A percentile compares a stretch with the other conserved stretches of the same genome.
Conservation (phyloP, 2,113 vertebrate species). For the Rynchops niger region DNA sequence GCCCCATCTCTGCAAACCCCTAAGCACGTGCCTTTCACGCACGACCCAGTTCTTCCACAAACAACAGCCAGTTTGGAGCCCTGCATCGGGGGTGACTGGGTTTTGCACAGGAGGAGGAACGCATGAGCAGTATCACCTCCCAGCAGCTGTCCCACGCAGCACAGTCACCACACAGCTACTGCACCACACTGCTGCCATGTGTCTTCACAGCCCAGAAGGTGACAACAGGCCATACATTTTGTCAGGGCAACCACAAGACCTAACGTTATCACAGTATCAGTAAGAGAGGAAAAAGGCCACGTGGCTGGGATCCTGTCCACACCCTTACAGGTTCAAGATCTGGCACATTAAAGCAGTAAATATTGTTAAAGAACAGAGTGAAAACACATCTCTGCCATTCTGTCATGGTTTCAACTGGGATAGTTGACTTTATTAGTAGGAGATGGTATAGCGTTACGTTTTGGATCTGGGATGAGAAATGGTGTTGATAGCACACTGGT, state of each 20-base stretch:
- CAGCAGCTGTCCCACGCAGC: background rate
- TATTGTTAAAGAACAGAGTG: background rate
- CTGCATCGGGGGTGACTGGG: rapidly evolving
- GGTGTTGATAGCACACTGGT: background rate
- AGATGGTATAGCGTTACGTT: background rate
- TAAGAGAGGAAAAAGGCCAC: background rate
- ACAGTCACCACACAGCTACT: background rate
- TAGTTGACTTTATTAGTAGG: background rate
- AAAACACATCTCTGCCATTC: background rate
- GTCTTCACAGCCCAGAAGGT: background rate
- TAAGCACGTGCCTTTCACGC: rapidly evolving
- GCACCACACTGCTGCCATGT: rapidly evolving
- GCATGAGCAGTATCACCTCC: background rate
- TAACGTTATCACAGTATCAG: background rate
- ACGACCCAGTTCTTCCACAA: background rate
- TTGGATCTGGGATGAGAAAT: background rate
- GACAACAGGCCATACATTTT: background rate
- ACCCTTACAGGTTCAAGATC: background rate
- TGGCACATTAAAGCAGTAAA: background rate
- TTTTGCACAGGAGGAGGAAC: background rate
- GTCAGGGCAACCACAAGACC: background rate
- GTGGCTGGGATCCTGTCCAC: background rate
- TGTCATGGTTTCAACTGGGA: background rate
- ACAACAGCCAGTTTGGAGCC: background rate
- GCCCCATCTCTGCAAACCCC: background rate